Percentiles rank a stretch among this genome's conserved stretches.
phyloP scores from a whole-genome alignment of 2,113 vertebrate genomes.

The Lynx canadensis region DNA sequence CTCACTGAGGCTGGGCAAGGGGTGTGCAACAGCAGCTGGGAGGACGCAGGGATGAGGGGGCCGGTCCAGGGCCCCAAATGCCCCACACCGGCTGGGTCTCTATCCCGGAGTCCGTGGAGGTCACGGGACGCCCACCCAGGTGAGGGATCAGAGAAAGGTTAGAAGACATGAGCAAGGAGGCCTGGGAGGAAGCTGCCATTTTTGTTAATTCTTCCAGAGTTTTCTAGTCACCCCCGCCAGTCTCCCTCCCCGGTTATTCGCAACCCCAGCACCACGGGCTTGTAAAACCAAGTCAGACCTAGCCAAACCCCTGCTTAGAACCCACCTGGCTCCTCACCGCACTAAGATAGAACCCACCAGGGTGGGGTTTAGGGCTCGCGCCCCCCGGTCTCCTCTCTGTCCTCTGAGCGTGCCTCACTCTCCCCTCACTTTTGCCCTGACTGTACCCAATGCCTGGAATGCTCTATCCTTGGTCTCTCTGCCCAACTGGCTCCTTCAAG shows the following conservation, averaged over 20 bases:
- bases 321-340: not conserved
- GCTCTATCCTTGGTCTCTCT: not conserved
- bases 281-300: not conserved
- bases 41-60: no score
- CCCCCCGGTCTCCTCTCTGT: no score
- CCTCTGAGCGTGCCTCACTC: not conserved
- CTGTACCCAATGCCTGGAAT: not conserved
- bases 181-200: not conserved
- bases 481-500: not conserved
- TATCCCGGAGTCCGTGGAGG: fast-evolving
- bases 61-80: fast-evolving
- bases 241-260: not conserved
- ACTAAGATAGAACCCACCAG: not conserved
- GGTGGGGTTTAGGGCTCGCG: not conserved
- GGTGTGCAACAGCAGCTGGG: not conserved
- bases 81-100: not conserved
- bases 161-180: not conserved
- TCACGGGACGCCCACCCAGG: fast-evolving
- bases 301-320: not conserved
- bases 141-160: not conserved
- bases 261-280: no score
- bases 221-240: not conserved
- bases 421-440: not conserved
- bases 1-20: fast-evolving
- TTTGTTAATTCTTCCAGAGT: not conserved